A percentile compares a stretch with the other conserved stretches of the same genome.
phyloP scores from a whole-genome alignment of 2,113 vertebrate species.

The Chinchilla lanigera region DNA sequence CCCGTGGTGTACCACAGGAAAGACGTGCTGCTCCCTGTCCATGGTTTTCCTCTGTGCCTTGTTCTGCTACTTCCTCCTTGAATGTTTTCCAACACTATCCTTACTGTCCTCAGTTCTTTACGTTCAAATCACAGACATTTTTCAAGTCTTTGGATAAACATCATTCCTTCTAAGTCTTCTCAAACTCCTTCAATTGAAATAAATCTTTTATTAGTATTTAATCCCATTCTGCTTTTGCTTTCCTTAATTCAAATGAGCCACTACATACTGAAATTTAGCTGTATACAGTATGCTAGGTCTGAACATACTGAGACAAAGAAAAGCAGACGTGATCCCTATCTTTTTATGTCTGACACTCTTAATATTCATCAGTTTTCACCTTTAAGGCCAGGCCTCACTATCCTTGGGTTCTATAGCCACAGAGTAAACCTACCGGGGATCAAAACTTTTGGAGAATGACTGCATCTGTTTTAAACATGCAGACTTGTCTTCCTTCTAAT shows the following conservation, averaged over 20 bases:
- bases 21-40: neutral
- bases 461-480: neutral
- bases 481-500: neutral
- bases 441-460: neutral
- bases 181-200: neutral
- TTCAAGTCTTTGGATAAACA: constrained; percentile 5
- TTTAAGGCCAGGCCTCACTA: no score
- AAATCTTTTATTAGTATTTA: neutral
- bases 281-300: neutral
- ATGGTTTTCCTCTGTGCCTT: neutral
- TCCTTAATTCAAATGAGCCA: constrained; percentile 21
- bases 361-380: neutral
- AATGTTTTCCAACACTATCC: neutral
- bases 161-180: neutral
- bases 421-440: neutral
- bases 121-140: neutral
- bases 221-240: neutral
- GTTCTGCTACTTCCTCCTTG: neutral
- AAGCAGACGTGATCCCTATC: neutral
- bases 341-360: neutral
- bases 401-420: neutral
- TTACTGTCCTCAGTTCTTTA: neutral
- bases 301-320: neutral
- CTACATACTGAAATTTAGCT: neutral
- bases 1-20: neutral